Evolutionary conservation across 2,797 vertebrate genomes (phyloP), one percentile per base, ranked within the genome.

Genomic region (Microhierax caerulescens): DNA sequence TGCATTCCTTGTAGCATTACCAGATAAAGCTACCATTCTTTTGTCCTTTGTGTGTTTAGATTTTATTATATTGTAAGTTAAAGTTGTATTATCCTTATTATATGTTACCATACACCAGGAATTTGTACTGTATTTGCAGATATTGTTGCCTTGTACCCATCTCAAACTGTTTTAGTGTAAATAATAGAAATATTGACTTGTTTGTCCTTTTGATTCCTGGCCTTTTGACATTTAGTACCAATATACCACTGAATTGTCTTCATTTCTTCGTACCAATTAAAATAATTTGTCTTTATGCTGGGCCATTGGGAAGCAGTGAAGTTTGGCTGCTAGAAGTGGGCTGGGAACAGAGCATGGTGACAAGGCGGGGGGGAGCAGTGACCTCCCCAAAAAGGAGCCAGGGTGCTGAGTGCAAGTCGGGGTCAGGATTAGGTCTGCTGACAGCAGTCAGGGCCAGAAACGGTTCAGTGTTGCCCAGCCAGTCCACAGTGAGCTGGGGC

Each of bases 351-450:
- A 24, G 5, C 6, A 0, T 9, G n/a, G 17, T 22, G 32, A 20
- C 11, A 18, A 30, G 45, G 25, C 23, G 45, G 23, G 10, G 37
- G 27, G 32, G 32, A 60, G 18, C 36, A 54, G 47, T 32, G 83
- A 57, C 25, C 8, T 32, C 25, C 27, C 5, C 24, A 68, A 6
- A 4, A 53, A 75, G 27, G 48, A 79, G 13, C 11, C 30, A 32
- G 25, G n/a, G 10, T 60, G 27, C 57, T 20, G 39, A 39, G 64
- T 0, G 17, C 0, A 0, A 34, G 53, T 50, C 21, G 13, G 67
- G 23, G 30, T 45, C 11, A 2, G 47, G 24, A 25, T 72, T 27
- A 48, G 19, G 41, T 54, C n/a, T 85, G 28, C 34, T 72, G 65
- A 24, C 11, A 72, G 14, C 1, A 11, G 8, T 47, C n/a, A 37